Evolutionary conservation across 2,797 vertebrate genomes (phyloP).

Genomic region (Champsocephalus gunnari): DNA sequence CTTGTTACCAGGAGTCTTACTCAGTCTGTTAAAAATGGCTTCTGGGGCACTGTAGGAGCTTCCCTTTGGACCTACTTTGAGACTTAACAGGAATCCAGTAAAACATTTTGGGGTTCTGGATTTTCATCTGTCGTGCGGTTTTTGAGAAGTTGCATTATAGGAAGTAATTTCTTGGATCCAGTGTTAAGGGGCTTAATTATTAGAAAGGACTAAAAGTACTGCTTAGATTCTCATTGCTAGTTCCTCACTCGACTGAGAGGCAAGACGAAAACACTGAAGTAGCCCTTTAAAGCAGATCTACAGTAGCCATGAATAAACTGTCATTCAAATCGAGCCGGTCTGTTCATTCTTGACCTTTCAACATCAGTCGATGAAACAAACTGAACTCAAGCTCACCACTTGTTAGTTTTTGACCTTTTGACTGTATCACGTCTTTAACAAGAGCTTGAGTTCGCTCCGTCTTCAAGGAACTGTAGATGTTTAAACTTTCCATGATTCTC

Average conservation of each 20-base stretch:
- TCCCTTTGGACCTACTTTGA: background rate
- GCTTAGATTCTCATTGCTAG: background rate
- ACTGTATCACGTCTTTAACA: too few relatives aligned
- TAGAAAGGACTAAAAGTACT: background rate
- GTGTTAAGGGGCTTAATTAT: background rate
- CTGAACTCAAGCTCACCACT: too few relatives aligned
- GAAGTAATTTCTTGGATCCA: background rate
- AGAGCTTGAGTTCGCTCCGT: background rate
- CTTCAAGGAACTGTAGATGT: too few relatives aligned
- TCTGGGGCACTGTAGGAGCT: background rate
- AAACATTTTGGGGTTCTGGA: background rate
- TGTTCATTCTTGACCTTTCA: background rate
- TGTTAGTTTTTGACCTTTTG: too few relatives aligned
- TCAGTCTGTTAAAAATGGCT: background rate
- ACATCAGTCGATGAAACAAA: background rate
- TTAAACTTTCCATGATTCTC: too few relatives aligned
- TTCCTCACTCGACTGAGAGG: background rate
- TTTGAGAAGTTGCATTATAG: background rate
- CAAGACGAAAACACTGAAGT: slow-evolving; percentile 1
- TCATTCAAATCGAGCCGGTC: background rate
- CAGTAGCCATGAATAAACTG: background rate
- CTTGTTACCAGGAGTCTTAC: background rate
- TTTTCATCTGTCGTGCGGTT: background rate
- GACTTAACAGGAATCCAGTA: background rate
- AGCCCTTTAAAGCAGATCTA: background rate